Evolutionary conservation across 2,113 vertebrate genomes (phyloP), one percentile per base, ranked within the genome.

Genomic region (Todiramphus saurophagus): DNA sequence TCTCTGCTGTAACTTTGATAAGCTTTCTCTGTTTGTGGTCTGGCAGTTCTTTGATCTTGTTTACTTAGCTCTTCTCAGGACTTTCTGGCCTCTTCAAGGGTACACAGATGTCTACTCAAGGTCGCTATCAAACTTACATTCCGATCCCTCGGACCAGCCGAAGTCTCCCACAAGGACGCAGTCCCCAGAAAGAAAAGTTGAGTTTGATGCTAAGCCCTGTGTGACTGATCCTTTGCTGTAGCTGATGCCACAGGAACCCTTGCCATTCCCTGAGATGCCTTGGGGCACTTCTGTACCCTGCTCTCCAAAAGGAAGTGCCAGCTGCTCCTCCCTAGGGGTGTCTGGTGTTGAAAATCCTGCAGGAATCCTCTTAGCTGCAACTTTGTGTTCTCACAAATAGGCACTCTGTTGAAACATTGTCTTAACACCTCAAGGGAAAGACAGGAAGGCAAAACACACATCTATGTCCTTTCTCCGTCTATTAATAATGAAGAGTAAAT

Each of bases 401-500:
- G 30, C 43, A 46, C 16, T 58, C 59, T 72, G 53, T 68, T 4
- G 23, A 90, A 92, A 84, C 35, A 74, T 18, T n/a, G 60, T 60
- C 25, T 86, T 92, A 90, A 78, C 16, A 77, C 63, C 51, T 89
- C 14, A 0, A 48, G 62, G 79, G 64, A 90, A 96, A 83, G 68
- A 67, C 63, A 83, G 56, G 31, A 73, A 78, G 77, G 48, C 12
- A 89, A 94, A 96, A 68, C 64, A 90, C 30, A 93, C 70, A 90
- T 64, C 33, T 78, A 24, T 55, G 68, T 75, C 33, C 12, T 70
- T 92, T 90, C 68, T 93, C 51, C 39, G 46, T 86, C 70, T 90
- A 90, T 72, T 93, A 93, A 83, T 48, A 83, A 64, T 78, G 64
- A 92, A 96, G 89, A 90, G 51, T 13, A 96, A 88, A 85, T 50